Conservation (phyloP, 1,140 invertebrate species). For the Drosophila sp. region DNA sequence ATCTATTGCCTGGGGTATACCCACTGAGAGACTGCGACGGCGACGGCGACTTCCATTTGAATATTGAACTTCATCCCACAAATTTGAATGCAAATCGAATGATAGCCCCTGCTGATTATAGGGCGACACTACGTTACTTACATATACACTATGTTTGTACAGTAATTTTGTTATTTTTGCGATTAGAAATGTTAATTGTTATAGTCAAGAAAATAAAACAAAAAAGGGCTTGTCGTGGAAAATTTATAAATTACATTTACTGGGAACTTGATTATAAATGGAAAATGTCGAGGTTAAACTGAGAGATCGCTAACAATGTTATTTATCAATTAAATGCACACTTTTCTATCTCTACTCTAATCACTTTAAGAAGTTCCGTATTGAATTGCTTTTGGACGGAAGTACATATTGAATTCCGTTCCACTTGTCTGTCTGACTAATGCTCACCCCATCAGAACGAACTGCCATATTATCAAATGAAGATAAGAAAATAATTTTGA, state of each 20-base stretch:
- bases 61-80: slow-evolving; percentile 4
- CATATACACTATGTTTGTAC: too few species aligned
- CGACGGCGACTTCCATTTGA: too few species aligned
- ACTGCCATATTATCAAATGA: background rate
- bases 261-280: background rate
- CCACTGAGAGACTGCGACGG: background rate
- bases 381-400: too few species aligned
- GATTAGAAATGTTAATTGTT: slow-evolving; percentile 9
- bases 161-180: too few species aligned
- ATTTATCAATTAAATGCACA: too few species aligned
- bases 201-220: background rate
- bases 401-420: background rate
- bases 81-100: background rate
- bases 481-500: background rate
- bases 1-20: slow-evolving; percentile 2
- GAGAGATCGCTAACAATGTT: too few species aligned
- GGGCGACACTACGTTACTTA: background rate
- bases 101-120: background rate
- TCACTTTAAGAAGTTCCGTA: too few species aligned
- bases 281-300: background rate
- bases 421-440: background rate
- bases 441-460: background rate
- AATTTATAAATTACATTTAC: slow-evolving; percentile 3
- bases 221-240: slow-evolving; percentile 1
- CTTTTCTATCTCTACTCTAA: too few species aligned